phyloP scores from a whole-genome alignment of 2,888 invertebrate species.

The Hololepta plana region DNA sequence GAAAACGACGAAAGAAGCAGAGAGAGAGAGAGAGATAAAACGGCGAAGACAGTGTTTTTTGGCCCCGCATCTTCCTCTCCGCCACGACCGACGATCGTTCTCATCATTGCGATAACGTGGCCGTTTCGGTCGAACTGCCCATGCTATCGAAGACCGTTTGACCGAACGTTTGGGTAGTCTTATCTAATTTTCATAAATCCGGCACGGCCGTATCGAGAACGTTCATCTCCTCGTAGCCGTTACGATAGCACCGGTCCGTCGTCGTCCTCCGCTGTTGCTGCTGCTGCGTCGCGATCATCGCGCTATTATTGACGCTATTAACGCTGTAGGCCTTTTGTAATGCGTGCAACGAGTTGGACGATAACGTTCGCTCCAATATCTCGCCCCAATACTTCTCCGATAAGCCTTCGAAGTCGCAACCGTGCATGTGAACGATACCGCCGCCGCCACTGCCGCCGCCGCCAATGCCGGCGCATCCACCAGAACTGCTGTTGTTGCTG shows the following conservation, averaged over 20 bases:
- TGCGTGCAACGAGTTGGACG: conserved; percentile 55
- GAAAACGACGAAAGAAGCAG: no score
- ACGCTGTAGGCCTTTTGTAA: conserved; percentile 19
- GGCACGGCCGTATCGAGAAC: conserved; percentile 23
- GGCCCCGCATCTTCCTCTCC: no score
- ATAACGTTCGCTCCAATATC: conserved; percentile 59
- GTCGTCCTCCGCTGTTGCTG: not conserved
- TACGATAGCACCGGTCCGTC: conserved; percentile 13
- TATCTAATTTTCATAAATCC: conserved; percentile 28
- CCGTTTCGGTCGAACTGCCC: conserved; percentile 19
- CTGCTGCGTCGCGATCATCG: not conserved
- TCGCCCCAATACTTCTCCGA: conserved; percentile 41
- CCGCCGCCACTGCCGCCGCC: conserved; percentile 4
- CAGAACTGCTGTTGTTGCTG: conserved; percentile 18
- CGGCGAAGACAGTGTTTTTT: no score
- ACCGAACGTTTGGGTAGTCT: conserved; percentile 27
- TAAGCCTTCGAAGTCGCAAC: conserved; percentile 34
- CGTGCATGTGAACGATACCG: conserved; percentile 4
- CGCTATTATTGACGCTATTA: conserved; percentile 3
- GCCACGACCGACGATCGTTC: no score
- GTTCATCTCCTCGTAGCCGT: conserved; percentile 23
- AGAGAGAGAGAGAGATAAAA: no score
- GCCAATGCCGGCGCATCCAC: conserved; percentile 6
- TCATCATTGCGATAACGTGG: conserved; percentile 7
- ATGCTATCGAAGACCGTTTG: conserved; percentile 16